A percentile compares a stretch with the other conserved stretches of the same genome.
These are phyloP conservation scores for Takifugu bimaculatus DNA, from an alignment of 2,113 vertebrate species.

Conservation along the genomic window DNA sequence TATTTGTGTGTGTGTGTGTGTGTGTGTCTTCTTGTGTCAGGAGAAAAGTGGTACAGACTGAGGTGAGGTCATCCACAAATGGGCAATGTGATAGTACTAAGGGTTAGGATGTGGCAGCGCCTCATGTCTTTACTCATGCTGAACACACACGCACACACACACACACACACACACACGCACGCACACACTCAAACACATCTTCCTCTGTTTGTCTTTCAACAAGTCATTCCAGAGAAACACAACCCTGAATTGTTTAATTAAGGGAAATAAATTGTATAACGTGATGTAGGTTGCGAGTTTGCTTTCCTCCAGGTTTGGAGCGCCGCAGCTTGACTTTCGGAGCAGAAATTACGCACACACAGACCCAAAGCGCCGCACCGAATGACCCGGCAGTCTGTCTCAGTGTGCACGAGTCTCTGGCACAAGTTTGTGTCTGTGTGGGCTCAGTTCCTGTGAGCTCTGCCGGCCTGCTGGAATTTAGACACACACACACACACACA, in stretches of 20 bases:
- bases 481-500: constrained; percentile 26
- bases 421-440: constrained; percentile 57
- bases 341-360: constrained; percentile 7
- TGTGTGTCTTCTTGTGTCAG: constrained; percentile 3
- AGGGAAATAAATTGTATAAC: too few relatives aligned
- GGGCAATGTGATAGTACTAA: constrained; percentile 18
- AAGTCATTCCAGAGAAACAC: too few relatives aligned
- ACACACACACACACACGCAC: constrained; percentile 11
- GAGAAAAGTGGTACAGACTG: constrained; percentile 6
- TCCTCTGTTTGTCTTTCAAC: background rate
- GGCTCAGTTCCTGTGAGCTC: constrained; percentile 52
- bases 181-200: constrained; percentile 12
- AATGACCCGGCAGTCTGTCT: constrained; percentile 46
- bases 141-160: constrained; percentile 12
- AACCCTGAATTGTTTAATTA: too few relatives aligned
- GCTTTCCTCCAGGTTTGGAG: too few relatives aligned
- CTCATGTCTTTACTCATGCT: constrained; percentile 10
- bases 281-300: too few relatives aligned
- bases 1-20: constrained; percentile 5
- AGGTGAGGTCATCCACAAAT: constrained; percentile 45
- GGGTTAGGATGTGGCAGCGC: constrained; percentile 23
- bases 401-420: constrained; percentile 24
- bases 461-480: constrained; percentile 48
- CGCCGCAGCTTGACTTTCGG: background rate
- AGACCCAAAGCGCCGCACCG: constrained; percentile 12